These are phyloP conservation scores for Xiphophorus couchianus DNA, from an alignment of 2,113 vertebrate genomes.

Conservation along the genomic window DNA sequence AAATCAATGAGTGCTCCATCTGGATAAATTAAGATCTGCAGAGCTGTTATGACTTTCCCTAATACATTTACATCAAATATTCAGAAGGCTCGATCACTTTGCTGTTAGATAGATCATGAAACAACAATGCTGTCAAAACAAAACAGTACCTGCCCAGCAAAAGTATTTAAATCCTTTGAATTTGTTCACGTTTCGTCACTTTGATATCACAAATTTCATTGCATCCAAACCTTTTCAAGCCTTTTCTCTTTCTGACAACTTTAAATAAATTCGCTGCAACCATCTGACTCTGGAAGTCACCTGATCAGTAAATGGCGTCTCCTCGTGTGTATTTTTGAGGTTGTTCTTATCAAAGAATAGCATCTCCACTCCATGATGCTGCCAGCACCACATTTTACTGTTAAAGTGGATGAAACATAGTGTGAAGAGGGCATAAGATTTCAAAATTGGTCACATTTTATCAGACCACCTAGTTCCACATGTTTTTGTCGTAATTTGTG, in stretches of 20 bases:
- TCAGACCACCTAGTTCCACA: background rate
- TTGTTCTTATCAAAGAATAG: background rate
- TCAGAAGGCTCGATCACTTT: slow-evolving; percentile 62
- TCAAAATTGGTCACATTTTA: background rate
- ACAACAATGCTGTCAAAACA: slow-evolving; percentile 49
- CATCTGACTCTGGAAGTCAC: no score
- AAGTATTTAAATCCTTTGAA: background rate
- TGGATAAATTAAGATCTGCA: slow-evolving; percentile 72
- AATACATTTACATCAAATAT: slow-evolving; percentile 78
- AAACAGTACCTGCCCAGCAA: slow-evolving; percentile 4
- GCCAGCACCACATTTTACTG: background rate
- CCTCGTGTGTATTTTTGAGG: no score
- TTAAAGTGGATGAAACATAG: no score
- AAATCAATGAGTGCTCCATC: slow-evolving; percentile 69
- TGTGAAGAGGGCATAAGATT: background rate
- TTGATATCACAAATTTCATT: background rate
- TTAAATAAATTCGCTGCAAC: background rate
- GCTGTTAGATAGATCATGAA: slow-evolving; percentile 45
- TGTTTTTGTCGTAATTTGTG: background rate
- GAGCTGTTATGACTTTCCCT: slow-evolving; percentile 68
- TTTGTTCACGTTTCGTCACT: background rate
- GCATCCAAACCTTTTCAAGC: no score
- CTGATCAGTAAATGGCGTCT: no score
- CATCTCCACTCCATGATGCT: no score
- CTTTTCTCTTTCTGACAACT: background rate